Conservation (phyloP, 2,888 invertebrate genomes). For the Drosophila dives region DNA sequence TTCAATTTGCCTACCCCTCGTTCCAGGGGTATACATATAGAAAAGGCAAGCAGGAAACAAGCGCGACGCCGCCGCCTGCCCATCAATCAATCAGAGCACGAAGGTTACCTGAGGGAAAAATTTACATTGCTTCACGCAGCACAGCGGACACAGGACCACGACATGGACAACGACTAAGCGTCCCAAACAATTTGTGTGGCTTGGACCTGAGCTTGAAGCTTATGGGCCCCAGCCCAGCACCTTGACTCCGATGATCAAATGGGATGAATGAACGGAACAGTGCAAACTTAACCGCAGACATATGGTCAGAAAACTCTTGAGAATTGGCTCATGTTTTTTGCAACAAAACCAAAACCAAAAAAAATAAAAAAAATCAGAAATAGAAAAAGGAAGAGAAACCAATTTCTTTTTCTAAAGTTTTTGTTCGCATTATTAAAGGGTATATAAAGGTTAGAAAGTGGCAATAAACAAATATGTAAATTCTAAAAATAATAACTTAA, state of each 20-base stretch:
- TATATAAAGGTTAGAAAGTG: background rate
- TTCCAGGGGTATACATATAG: constrained; percentile 11
- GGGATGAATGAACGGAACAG: constrained; percentile 51
- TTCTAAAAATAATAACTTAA: too few relatives aligned
- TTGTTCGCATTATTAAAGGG: constrained; percentile 15
- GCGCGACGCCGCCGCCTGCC: constrained; percentile 52
- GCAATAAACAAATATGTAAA: background rate
- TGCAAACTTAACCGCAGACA: constrained; percentile 76
- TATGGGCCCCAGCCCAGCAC: constrained; percentile 15
- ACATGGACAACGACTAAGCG: constrained; percentile 22
- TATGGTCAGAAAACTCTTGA: constrained; percentile 75
- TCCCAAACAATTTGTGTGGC: constrained; percentile 73
- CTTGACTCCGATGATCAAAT: constrained; percentile 38
- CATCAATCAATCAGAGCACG: constrained; percentile 79
- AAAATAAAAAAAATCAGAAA: constrained; percentile 16
- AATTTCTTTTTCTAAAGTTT: constrained; percentile 45
- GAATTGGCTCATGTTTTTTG: constrained; percentile 71
- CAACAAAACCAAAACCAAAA: constrained; percentile 25
- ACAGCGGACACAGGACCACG: constrained; percentile 29
- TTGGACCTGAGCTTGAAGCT: constrained; percentile 37
- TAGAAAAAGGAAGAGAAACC: constrained; percentile 19
- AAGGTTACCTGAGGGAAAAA: constrained; percentile 79
- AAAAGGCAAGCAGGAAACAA: constrained; percentile 41
- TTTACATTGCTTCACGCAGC: constrained; percentile 77
- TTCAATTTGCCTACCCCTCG: constrained; percentile 65